Evolutionary conservation across 2,888 invertebrate species (phyloP), one percentile per base, ranked within the genome.

Genomic region (Dermolepida albohirtum): DNA sequence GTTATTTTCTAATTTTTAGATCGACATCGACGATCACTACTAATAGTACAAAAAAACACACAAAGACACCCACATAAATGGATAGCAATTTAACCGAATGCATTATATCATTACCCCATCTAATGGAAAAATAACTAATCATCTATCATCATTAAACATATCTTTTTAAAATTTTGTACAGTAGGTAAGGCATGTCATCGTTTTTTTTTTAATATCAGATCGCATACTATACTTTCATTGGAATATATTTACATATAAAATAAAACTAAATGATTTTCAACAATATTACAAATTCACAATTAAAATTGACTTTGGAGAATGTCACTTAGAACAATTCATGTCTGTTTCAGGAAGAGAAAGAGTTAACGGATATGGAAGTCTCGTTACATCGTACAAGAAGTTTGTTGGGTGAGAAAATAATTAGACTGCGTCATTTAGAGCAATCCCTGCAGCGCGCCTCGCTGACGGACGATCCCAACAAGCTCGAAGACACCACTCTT

Each of bases 331-430:
- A n/a, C 12, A n/a, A 68, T 12, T 34, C 5, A 50, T 17, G 29
- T 29, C n/a, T 81, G 27, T 84, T 84, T 39, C 81, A 93, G 89
- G 93, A 94, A 82, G 93, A 93, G 80, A 90, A 92, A 70, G 93
- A 93, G 72, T 84, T 92, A 1, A 93, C 93, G 0, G 94, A 94
- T 77, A 90, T 94, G 86, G 94, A 94, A 81, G 92, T 94, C 69
- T 92, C 92, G 67, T 81, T 94, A 50, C 93, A 94, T 84, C 89
- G 94, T 0, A 94, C 94, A 1, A 87, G 92, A 1, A 92, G 93
- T 4, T 82, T 94, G 40, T 85, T 94, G 16, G 93, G 93, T 11
- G 94, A 94, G 82, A 94, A 94, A 81, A 92, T 93, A 63, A 94
- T 94, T 63, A 85, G 94, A 16, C 83, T 94, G 78, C 86, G 92